phyloP scores from a whole-genome alignment of 35 echinoderm and acorn worm genomes.

The Apostichopus californicus region DNA sequence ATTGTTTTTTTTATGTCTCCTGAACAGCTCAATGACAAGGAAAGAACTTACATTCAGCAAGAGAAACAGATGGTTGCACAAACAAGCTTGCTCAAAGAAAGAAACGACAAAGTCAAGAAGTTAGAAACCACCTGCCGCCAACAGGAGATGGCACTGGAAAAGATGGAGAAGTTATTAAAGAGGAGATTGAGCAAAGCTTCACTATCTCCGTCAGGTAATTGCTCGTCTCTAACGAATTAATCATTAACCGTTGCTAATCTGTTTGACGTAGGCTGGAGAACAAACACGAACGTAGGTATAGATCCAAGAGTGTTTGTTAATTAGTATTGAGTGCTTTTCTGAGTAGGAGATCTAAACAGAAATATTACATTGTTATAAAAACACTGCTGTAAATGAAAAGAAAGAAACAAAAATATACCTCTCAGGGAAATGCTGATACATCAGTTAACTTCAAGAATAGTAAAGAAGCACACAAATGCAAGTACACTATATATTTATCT shows the following conservation, averaged over 20 bases:
- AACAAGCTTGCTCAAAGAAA: slow-evolving; percentile 56
- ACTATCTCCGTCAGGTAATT: background rate
- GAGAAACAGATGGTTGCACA: slow-evolving; percentile 49
- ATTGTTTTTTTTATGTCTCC: background rate
- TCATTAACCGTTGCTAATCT: background rate
- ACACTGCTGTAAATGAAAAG: too few relatives aligned
- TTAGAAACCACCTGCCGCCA: slow-evolving; percentile 79
- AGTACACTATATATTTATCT: too few relatives aligned
- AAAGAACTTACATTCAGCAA: slow-evolving; percentile 65
- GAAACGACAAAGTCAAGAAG: slow-evolving; percentile 80
- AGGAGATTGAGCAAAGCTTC: slow-evolving; percentile 19
- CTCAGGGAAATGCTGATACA: too few relatives aligned
- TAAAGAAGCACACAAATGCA: too few relatives aligned
- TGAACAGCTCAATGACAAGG: slow-evolving; percentile 76
- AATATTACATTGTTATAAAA: too few relatives aligned
- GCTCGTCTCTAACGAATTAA: background rate
- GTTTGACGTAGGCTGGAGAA: background rate
- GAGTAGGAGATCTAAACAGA: too few relatives aligned
- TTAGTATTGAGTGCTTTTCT: too few relatives aligned
- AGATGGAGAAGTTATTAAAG: slow-evolving; percentile 84
- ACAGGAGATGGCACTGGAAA: slow-evolving; percentile 83
- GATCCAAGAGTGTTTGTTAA: too few relatives aligned
- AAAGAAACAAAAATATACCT: too few relatives aligned
- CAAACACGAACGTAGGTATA: background rate
- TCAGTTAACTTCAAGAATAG: too few relatives aligned